These are phyloP conservation scores for Dinocampus coccinellae DNA, from an alignment of 2,888 invertebrate genomes.

Conservation along the genomic window DNA sequence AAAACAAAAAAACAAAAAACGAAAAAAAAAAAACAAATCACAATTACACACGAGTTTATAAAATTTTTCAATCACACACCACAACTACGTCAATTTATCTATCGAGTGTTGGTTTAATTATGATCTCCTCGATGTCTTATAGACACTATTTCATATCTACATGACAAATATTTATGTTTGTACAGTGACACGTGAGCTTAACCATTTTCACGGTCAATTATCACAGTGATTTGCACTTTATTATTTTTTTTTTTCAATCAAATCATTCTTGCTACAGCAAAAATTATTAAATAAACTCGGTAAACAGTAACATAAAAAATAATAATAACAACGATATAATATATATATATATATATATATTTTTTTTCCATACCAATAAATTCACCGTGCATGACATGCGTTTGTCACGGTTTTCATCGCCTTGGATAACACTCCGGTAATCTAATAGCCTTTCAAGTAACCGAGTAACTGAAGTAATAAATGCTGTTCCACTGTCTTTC, in stretches of 20 bases:
- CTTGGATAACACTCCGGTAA: constrained; percentile 95
- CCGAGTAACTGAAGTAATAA: constrained; percentile 92
- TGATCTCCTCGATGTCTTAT: not conserved
- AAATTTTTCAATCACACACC: not conserved
- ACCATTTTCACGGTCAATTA: constrained; percentile 43
- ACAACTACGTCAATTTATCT: not conserved
- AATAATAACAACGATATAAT: not conserved
- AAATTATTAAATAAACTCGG: not conserved
- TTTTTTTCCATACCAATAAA: constrained; percentile 81
- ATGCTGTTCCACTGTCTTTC: constrained; percentile 92
- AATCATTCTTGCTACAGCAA: not conserved
- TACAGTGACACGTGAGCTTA: constrained; percentile 28
- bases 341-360: too few species aligned
- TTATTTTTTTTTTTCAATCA: not conserved
- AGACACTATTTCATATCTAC: constrained; percentile 3
- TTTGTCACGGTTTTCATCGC: constrained; percentile 94
- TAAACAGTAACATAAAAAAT: not conserved
- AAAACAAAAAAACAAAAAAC: too few species aligned
- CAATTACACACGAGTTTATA: not conserved
- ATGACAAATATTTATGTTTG: not conserved
- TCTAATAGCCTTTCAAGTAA: constrained; percentile 90
- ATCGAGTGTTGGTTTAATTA: constrained; percentile 14
- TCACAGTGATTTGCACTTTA: constrained; percentile 30
- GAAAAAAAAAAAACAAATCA: not conserved
- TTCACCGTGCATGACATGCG: constrained; percentile 97